Evolutionary conservation across 2,797 vertebrate species (phyloP).

Genomic region (Periophthalmus magnuspinnatus): DNA sequence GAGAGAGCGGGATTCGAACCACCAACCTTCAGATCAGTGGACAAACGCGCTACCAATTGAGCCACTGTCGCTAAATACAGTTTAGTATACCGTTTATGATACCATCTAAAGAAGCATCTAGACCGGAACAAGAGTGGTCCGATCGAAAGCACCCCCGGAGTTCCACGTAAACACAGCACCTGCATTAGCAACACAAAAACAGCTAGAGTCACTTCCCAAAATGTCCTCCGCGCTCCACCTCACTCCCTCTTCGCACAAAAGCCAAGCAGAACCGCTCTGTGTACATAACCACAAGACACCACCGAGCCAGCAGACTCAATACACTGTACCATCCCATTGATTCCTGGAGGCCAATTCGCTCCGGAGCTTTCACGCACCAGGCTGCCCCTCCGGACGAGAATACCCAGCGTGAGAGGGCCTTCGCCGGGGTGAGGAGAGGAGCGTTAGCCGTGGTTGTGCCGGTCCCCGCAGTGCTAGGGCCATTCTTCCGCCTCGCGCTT

Average conservation of each 20-base stretch:
- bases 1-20: too few species aligned
- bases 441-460: slow-evolving; percentile 41
- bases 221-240: slow-evolving; percentile 23
- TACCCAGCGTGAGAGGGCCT: slow-evolving; percentile 16
- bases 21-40: too few species aligned
- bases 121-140: too few species aligned
- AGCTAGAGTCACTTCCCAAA: slow-evolving; percentile 15
- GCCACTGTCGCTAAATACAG: too few species aligned
- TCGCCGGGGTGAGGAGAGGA: slow-evolving; percentile 16
- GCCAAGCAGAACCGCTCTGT: slow-evolving; percentile 18
- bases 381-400: slow-evolving; percentile 30
- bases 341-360: slow-evolving; percentile 34
- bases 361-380: slow-evolving; percentile 46
- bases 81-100: too few species aligned
- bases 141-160: too few species aligned
- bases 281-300: slow-evolving; percentile 17
- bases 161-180: too few species aligned
- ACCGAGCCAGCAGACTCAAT: slow-evolving; percentile 7
- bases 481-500: slow-evolving; percentile 30
- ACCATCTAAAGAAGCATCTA: too few species aligned
- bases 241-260: slow-evolving; percentile 21
- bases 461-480: slow-evolving; percentile 39
- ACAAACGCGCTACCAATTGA: too few species aligned
- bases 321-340: slow-evolving; percentile 27
- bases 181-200: too few species aligned